Conservation (phyloP, 2,888 invertebrate species). For the Erynnis tages region DNA sequence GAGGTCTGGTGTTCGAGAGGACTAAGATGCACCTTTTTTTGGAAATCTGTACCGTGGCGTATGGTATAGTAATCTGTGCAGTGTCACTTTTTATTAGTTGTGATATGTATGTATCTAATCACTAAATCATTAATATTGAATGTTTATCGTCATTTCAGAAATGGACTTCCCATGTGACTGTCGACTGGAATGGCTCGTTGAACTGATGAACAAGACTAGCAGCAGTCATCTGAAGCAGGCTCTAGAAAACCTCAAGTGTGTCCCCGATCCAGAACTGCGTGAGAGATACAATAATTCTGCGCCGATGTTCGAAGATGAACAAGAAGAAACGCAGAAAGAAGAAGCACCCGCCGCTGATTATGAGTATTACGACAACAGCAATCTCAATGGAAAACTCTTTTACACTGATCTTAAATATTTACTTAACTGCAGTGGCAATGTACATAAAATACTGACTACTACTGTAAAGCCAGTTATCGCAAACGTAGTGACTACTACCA, state of each 20-base stretch:
- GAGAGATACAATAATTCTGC: conserved; percentile 53
- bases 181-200: conserved; percentile 63
- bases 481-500: conserved; percentile 28
- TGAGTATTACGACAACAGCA: conserved; percentile 70
- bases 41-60: no score
- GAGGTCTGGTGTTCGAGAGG: no score
- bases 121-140: background rate
- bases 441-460: conserved; percentile 20
- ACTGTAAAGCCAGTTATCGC: conserved; percentile 24
- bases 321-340: conserved; percentile 43
- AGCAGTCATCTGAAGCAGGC: conserved; percentile 53
- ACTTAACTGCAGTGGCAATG: conserved; percentile 49
- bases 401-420: conserved; percentile 63
- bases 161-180: conserved; percentile 68
- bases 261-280: conserved; percentile 50
- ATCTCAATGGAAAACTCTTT: conserved; percentile 68
- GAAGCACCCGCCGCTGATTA: conserved; percentile 52
- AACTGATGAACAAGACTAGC: conserved; percentile 60
- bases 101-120: background rate
- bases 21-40: no score
- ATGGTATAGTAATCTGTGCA: no score
- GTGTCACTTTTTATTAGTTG: no score
- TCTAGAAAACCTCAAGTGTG: conserved; percentile 66
- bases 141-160: conserved; percentile 50
- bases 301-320: conserved; percentile 31